Evolutionary conservation across 2,797 vertebrate species (phyloP).

Genomic region (Eulemur albifrons): DNA sequence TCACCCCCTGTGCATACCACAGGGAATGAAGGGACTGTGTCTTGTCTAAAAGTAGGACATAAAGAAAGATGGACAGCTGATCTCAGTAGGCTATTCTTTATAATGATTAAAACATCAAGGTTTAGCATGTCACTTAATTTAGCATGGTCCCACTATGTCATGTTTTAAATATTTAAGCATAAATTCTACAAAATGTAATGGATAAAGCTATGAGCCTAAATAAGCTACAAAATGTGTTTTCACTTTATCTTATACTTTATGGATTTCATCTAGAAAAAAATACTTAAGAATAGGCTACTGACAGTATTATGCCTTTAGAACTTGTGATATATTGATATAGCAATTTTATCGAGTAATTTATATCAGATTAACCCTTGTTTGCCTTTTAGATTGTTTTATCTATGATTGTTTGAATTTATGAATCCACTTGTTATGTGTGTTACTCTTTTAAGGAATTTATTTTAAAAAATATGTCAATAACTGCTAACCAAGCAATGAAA

Average conservation of each 20-base stretch:
- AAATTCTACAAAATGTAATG: not conserved
- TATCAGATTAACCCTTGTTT: not conserved
- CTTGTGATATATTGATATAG: not conserved
- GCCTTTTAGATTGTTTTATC: not conserved
- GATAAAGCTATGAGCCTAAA: not conserved
- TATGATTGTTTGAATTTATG: not conserved
- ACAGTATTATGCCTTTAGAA: not conserved
- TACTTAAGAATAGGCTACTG: not conserved
- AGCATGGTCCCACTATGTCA: not conserved
- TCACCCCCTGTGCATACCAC: not conserved
- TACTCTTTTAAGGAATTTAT: not conserved
- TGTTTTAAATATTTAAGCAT: not conserved
- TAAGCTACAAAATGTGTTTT: not conserved
- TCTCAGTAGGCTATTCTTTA: not conserved
- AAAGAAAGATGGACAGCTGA: not conserved
- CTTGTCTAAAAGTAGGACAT: not conserved
- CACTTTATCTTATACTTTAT: not conserved
- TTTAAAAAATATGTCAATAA: not conserved
- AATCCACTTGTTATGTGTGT: not conserved
- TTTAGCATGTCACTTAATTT: not conserved
- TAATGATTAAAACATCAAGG: not conserved
- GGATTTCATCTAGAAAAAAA: not conserved
- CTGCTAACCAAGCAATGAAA: not conserved
- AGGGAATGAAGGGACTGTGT: not conserved
- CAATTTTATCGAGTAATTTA: not conserved